A percentile compares a stretch with the other conserved stretches of the same genome.
phyloP scores from a whole-genome alignment of 2,113 vertebrate genomes.

The Orcinus orca region DNA sequence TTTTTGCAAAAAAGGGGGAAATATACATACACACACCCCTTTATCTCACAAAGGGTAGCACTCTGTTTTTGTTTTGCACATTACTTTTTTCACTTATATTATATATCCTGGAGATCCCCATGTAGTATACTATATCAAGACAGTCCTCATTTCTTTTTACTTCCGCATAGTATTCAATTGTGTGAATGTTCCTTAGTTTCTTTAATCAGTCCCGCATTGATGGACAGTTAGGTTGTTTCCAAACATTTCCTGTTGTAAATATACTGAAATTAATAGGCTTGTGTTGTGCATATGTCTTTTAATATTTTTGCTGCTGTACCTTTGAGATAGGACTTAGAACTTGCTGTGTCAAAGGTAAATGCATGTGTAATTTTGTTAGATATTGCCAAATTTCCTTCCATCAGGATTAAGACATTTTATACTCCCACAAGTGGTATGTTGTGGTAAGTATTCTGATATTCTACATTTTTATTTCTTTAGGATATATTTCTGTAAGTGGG shows the following conservation, averaged over 20 bases:
- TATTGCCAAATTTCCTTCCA: background rate
- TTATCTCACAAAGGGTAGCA: background rate
- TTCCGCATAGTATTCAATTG: background rate
- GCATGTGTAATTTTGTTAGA: background rate
- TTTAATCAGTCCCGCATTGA: background rate
- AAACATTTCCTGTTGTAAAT: background rate
- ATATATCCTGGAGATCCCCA: background rate
- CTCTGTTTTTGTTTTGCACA: background rate
- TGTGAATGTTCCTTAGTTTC: background rate
- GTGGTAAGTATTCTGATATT: background rate
- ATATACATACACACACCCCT: background rate
- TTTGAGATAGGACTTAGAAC: constrained; percentile 11
- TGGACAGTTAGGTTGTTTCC: background rate
- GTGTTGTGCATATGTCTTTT: background rate
- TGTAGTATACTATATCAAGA: background rate
- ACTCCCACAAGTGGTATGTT: background rate
- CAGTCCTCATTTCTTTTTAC: background rate
- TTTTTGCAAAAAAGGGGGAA: background rate
- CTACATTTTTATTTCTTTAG: background rate
- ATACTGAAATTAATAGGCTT: background rate
- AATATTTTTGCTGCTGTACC: background rate
- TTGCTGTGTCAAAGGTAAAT: constrained; percentile 5
- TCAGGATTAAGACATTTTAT: background rate
- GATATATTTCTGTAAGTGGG: background rate
- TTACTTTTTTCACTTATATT: constrained; percentile 10